These are phyloP conservation scores for Thripadectes ignobilis DNA, from an alignment of 2,797 vertebrate genomes.

Conservation along the genomic window DNA sequence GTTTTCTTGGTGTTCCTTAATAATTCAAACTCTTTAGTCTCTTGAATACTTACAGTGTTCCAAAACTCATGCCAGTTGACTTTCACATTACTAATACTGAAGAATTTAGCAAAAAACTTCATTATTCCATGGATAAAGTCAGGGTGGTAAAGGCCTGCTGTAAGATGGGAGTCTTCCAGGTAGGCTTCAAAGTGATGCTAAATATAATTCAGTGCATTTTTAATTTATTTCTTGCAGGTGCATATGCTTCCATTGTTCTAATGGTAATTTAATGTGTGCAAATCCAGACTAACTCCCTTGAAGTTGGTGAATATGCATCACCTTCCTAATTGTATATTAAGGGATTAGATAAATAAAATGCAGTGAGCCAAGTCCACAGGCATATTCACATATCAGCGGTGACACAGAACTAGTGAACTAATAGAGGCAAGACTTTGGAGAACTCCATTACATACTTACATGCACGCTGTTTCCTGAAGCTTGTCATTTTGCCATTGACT, in stretches of 20 bases:
- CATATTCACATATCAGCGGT: neutral
- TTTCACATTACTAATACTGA: neutral
- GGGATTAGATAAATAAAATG: neutral
- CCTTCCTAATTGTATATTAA: neutral
- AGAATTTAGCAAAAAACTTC: neutral
- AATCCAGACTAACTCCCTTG: neutral
- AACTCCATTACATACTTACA: neutral
- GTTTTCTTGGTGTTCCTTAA: neutral
- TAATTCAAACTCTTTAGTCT: neutral
- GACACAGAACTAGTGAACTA: neutral
- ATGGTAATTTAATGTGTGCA: slow-evolving; percentile 3
- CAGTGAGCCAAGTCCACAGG: neutral
- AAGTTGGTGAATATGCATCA: slow-evolving; percentile 8
- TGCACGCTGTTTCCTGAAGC: neutral
- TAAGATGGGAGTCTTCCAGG: neutral
- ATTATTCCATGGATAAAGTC: neutral
- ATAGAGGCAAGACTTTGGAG: neutral
- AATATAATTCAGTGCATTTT: neutral
- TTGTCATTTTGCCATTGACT: slow-evolving; percentile 5
- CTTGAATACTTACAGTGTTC: neutral
- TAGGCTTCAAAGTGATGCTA: slow-evolving; percentile 36
- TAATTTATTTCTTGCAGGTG: slow-evolving; percentile 44
- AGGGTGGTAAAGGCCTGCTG: neutral
- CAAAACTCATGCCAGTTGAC: neutral
- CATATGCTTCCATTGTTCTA: neutral